Evolutionary conservation across 2,888 invertebrate genomes (phyloP).

Genomic region (Piscicola geometra): DNA sequence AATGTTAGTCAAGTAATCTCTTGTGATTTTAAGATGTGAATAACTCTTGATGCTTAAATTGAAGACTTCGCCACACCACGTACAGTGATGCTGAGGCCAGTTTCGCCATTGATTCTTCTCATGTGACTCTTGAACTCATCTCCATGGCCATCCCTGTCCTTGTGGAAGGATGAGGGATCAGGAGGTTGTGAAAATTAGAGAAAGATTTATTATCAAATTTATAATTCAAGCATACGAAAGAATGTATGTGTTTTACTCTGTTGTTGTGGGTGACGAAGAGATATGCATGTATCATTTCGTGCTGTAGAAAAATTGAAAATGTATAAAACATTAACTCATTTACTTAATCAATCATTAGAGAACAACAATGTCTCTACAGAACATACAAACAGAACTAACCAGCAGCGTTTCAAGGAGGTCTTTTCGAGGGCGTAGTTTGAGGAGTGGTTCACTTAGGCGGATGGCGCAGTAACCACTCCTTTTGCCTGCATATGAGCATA

Average conservation of each 20-base stretch:
- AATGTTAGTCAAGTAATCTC: too few relatives aligned
- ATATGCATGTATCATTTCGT: slow-evolving; percentile 99
- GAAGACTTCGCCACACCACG: too few relatives aligned
- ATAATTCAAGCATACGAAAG: too few relatives aligned
- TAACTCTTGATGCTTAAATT: too few relatives aligned
- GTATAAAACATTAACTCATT: too few relatives aligned
- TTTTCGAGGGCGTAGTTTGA: slow-evolving; percentile 84
- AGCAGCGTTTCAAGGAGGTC: slow-evolving; percentile 93
- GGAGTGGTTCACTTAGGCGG: slow-evolving; percentile 79
- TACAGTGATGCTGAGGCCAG: slow-evolving; percentile 80
- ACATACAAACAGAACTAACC: slow-evolving; percentile 59
- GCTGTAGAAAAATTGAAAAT: slow-evolving; percentile 63
- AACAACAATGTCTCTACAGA: too few relatives aligned
- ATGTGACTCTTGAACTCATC: slow-evolving; percentile 88
- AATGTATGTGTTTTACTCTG: slow-evolving; percentile 33
- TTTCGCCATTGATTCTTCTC: slow-evolving; percentile 79
- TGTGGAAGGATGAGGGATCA: neutral
- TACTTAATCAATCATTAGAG: too few relatives aligned
- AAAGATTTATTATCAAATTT: too few relatives aligned
- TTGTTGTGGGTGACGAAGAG: slow-evolving; percentile 70
- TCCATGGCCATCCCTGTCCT: slow-evolving; percentile 89
- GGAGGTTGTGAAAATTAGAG: too few relatives aligned
- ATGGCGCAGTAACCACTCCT: slow-evolving; percentile 71
- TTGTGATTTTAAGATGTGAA: too few relatives aligned
- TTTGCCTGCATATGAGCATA: slow-evolving; percentile 71